A percentile compares a stretch with the other conserved stretches of the same genome.
Conservation (phyloP, 1,140 invertebrate genomes). For the Rhagoletis pomonella region DNA sequence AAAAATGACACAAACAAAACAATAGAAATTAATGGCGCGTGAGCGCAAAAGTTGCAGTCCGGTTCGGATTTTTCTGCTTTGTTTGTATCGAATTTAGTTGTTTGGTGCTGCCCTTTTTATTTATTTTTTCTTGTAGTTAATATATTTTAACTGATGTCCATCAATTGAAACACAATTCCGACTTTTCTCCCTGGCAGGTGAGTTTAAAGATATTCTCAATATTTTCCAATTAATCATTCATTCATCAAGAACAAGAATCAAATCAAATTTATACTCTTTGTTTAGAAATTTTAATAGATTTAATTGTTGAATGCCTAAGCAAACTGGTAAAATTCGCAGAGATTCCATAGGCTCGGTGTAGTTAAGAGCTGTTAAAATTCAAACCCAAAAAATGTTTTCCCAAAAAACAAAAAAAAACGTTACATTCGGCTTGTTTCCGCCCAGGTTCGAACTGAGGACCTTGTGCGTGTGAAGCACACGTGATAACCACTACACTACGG, state of each 20-base stretch:
- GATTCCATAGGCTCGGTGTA: too few species aligned
- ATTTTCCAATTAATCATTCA: too few species aligned
- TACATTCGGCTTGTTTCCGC: constrained; percentile 74
- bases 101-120: not conserved
- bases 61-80: not conserved
- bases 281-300: too few species aligned
- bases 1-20: constrained; percentile 16
- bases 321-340: too few species aligned
- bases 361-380: too few species aligned
- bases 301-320: too few species aligned
- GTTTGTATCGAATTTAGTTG: too few species aligned
- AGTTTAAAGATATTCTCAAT: too few species aligned
- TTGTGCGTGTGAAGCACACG: constrained; percentile 78
- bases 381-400: not conserved
- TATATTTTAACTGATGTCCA: not conserved
- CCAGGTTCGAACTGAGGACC: constrained; percentile 80
- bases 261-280: too few species aligned
- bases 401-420: not conserved
- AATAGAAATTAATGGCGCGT: constrained; percentile 21
- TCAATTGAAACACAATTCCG: not conserved
- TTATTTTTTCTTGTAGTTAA: not conserved
- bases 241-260: too few species aligned
- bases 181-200: too few species aligned
- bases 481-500: constrained; percentile 78
- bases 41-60: constrained; percentile 9